These are phyloP conservation scores for Rotaria macrura DNA, from an alignment of 2,888 invertebrate species.

Conservation along the genomic window DNA sequence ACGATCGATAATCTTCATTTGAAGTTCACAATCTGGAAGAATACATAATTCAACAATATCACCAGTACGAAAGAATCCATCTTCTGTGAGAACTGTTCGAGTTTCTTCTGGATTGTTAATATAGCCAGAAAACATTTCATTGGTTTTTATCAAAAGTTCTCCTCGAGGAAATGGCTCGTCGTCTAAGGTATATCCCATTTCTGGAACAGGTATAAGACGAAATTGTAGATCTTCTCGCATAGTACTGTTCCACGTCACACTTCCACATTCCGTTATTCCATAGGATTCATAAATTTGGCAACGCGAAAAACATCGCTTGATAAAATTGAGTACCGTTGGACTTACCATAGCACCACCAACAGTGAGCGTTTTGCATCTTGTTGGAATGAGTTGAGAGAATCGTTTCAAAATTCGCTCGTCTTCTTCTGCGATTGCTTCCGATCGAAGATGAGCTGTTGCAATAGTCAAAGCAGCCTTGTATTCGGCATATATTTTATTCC, in stretches of 20 bases:
- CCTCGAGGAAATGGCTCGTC: neutral
- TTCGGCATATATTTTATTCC: neutral
- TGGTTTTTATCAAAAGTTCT: neutral
- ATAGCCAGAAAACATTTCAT: neutral
- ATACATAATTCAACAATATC: neutral
- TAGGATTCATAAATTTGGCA: neutral
- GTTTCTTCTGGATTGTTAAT: neutral
- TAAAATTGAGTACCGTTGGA: neutral
- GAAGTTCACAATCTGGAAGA: neutral
- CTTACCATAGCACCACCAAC: neutral
- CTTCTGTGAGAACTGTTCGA: neutral
- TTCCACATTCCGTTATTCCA: neutral
- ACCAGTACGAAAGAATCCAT: neutral
- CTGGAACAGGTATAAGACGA: neutral
- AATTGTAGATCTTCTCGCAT: neutral
- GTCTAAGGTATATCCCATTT: neutral
- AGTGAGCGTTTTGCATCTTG: neutral
- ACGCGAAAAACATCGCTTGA: neutral
- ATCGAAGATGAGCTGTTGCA: neutral
- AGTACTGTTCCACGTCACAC: neutral
- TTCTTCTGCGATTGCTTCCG: neutral
- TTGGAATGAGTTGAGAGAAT: neutral
- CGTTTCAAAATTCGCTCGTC: neutral
- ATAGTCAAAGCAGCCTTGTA: neutral
- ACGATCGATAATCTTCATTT: neutral